Conservation (phyloP, 2,888 invertebrate genomes). For the Torymus texanus region DNA sequence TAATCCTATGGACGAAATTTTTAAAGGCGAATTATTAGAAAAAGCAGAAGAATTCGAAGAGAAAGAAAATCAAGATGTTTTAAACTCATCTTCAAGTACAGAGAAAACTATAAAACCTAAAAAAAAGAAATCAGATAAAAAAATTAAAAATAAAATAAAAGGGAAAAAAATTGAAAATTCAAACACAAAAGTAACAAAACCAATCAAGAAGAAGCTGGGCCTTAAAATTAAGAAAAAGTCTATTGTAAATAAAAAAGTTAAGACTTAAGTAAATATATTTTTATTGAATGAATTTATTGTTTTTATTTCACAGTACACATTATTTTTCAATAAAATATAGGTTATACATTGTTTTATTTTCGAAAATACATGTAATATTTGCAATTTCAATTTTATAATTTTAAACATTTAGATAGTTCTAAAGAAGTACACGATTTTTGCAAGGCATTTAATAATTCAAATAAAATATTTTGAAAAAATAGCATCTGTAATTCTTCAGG, state of each 20-base stretch:
- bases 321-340: conserved; percentile 45
- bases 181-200: conserved; percentile 20
- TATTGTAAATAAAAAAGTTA: conserved; percentile 49
- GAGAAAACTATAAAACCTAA: neutral
- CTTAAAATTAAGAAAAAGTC: conserved; percentile 65
- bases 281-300: conserved; percentile 41
- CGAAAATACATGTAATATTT: conserved; percentile 7
- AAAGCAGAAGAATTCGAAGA: conserved; percentile 77
- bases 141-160: conserved; percentile 64
- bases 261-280: conserved; percentile 59
- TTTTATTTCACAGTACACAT: conserved; percentile 26
- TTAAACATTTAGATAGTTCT: conserved; percentile 46
- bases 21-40: conserved; percentile 80
- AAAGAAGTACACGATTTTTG: conserved; percentile 27
- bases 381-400: conserved; percentile 63
- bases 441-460: neutral
- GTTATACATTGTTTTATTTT: conserved; percentile 31
- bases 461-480: neutral
- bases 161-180: conserved; percentile 41
- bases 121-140: conserved; percentile 54
- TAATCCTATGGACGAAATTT: conserved; percentile 85
- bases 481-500: neutral
- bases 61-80: conserved; percentile 49
- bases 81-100: neutral
- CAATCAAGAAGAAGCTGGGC: conserved; percentile 52